Percentiles rank a stretch among this genome's conserved stretches.
phyloP scores from a whole-genome alignment of 1,140 invertebrate genomes.

The Leptopilina clavipes region DNA sequence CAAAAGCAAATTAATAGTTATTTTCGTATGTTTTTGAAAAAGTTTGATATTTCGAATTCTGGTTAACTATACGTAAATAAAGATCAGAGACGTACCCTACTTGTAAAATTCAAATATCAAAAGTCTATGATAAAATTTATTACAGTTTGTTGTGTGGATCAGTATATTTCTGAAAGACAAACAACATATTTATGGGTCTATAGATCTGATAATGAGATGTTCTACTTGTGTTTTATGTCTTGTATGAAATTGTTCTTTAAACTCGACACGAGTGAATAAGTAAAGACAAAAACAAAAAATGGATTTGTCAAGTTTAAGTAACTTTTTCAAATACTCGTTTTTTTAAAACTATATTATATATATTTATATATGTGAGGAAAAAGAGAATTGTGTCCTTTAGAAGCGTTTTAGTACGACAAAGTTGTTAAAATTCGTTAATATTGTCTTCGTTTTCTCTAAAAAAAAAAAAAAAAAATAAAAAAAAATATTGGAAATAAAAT shows the following conservation, averaged over 20 bases:
- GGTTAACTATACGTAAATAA: neutral
- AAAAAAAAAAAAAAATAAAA: constrained; percentile 18
- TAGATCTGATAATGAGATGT: neutral
- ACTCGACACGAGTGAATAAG: neutral
- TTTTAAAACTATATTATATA: neutral
- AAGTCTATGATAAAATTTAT: constrained; percentile 2
- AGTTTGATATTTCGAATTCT: neutral
- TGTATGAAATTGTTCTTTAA: neutral
- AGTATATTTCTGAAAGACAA: neutral
- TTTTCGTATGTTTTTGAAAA: constrained; percentile 8
- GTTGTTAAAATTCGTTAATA: constrained; percentile 25
- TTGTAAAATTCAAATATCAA: constrained; percentile 25
- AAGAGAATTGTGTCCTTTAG: constrained; percentile 17
- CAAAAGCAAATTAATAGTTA: constrained; percentile 12
- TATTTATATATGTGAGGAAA: neutral
- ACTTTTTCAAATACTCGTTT: constrained; percentile 4
- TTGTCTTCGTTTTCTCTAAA: constrained; percentile 37
- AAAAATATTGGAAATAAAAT: constrained; percentile 37
- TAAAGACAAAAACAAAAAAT: neutral
- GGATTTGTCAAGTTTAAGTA: neutral
- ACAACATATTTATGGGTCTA: no score
- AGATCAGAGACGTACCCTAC: neutral
- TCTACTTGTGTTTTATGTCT: constrained; percentile 7
- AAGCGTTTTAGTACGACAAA: neutral
- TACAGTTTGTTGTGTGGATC: constrained; percentile 7